Conservation (phyloP, 2,797 vertebrate genomes). For the Masticophis lateralis region DNA sequence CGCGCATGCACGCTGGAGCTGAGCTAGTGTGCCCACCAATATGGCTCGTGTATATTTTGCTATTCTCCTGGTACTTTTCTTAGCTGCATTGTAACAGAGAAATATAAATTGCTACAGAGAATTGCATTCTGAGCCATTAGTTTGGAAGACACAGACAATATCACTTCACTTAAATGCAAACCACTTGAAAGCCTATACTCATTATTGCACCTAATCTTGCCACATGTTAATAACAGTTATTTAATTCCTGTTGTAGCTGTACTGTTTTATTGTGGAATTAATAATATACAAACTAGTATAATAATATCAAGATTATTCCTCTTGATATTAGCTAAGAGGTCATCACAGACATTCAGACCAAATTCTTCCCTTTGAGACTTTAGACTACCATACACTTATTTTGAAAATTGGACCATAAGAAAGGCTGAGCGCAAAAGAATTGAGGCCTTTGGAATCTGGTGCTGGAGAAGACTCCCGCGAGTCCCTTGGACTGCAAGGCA, state of each 20-base stretch:
- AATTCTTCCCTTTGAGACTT: background rate
- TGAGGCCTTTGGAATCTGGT: too few species aligned
- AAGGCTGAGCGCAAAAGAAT: too few species aligned
- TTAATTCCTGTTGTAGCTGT: background rate
- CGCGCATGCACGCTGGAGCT: too few species aligned
- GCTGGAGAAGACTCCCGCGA: too few species aligned
- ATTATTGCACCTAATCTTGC: background rate
- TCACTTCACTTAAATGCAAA: background rate
- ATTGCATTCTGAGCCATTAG: background rate
- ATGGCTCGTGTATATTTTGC: background rate
- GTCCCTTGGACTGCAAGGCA: too few species aligned
- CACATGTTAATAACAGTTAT: background rate
- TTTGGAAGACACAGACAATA: background rate
- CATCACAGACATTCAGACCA: background rate
- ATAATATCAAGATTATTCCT: background rate
- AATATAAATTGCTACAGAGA: background rate
- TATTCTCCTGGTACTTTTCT: background rate
- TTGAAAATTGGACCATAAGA: background rate
- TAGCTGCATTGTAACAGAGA: background rate
- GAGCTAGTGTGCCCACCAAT: too few species aligned
- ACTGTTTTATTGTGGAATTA: background rate
- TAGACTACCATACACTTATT: background rate
- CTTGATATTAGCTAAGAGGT: background rate
- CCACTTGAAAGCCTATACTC: background rate
- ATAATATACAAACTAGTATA: background rate